Percentiles rank a stretch among this genome's conserved stretches.
phyloP scores from a whole-genome alignment of 2,888 invertebrate genomes.

The Tenthredo distinguenda region DNA sequence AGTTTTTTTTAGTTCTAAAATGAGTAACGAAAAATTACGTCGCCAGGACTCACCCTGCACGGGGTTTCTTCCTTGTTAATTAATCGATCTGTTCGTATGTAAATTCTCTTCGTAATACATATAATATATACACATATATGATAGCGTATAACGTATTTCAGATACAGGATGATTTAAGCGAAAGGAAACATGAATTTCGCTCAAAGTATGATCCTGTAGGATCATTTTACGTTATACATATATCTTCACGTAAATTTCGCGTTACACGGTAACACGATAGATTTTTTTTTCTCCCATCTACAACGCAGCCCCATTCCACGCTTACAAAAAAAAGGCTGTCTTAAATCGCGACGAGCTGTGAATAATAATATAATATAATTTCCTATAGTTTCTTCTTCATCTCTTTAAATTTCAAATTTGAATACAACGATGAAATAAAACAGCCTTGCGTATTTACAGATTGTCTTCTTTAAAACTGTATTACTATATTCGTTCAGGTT shows the following conservation, averaged over 20 bases:
- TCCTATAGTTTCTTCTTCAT: not conserved
- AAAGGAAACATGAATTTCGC: not conserved
- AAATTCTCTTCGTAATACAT: not conserved
- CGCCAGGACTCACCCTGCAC: not conserved
- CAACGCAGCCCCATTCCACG: constrained; percentile 29
- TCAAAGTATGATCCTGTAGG: not conserved
- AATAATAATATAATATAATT: constrained; percentile 8
- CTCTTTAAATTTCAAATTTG: not conserved
- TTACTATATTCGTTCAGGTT: not conserved
- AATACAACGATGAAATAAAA: not conserved
- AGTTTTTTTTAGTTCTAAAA: not conserved
- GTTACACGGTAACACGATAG: constrained; percentile 58
- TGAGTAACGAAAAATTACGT: not conserved
- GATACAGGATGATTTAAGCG: not conserved
- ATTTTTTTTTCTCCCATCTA: not conserved
- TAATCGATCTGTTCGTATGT: not conserved
- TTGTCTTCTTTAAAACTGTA: constrained; percentile 39
- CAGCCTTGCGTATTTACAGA: constrained; percentile 44
- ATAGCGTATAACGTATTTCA: not conserved
- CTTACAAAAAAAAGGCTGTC: not conserved
- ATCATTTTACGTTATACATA: not conserved
- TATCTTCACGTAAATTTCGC: constrained; percentile 55
- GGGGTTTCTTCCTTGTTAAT: not conserved
- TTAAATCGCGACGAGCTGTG: not conserved
- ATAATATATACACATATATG: constrained; percentile 15